phyloP scores from a whole-genome alignment of 2,797 vertebrate species.

The Brachyrhaphis roseni region DNA sequence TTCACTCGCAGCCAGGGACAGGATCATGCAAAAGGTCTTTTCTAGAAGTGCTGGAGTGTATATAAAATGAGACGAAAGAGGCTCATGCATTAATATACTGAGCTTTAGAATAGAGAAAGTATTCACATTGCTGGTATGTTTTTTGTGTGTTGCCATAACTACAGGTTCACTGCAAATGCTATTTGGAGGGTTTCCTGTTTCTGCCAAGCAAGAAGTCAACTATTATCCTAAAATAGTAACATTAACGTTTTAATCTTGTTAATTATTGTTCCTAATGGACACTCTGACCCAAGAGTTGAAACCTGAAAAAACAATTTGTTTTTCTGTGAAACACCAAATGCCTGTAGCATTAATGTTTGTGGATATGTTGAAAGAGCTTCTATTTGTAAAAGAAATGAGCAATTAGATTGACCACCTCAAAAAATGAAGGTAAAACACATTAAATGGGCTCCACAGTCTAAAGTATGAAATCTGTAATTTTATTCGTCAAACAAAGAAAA shows the following conservation, averaged over 20 bases:
- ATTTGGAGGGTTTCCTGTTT: constrained; percentile 41
- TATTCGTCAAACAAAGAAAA: not conserved
- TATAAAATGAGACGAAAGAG: constrained; percentile 32
- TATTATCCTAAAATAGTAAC: not conserved
- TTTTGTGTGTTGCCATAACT: constrained; percentile 39
- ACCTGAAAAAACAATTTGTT: not conserved
- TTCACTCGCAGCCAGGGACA: constrained; percentile 69
- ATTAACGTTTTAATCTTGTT: not conserved
- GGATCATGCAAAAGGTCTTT: constrained; percentile 75
- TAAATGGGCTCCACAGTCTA: not conserved
- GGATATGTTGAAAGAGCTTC: not conserved
- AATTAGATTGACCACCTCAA: not conserved
- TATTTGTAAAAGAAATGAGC: not conserved
- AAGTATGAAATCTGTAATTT: not conserved
- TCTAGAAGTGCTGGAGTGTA: constrained; percentile 48
- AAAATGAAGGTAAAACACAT: not conserved
- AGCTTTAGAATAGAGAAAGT: constrained; percentile 34
- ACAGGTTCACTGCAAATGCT: constrained; percentile 45
- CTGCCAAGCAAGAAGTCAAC: constrained; percentile 28
- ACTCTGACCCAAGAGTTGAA: not conserved
- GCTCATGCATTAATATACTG: constrained; percentile 57
- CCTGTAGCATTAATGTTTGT: not conserved
- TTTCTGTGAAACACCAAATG: not conserved
- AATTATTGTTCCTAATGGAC: not conserved
- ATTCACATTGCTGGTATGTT: constrained; percentile 21